Percentiles rank a stretch among this genome's conserved stretches.
phyloP scores from a whole-genome alignment of 2,888 invertebrate genomes.

The Calameuta idolon region DNA sequence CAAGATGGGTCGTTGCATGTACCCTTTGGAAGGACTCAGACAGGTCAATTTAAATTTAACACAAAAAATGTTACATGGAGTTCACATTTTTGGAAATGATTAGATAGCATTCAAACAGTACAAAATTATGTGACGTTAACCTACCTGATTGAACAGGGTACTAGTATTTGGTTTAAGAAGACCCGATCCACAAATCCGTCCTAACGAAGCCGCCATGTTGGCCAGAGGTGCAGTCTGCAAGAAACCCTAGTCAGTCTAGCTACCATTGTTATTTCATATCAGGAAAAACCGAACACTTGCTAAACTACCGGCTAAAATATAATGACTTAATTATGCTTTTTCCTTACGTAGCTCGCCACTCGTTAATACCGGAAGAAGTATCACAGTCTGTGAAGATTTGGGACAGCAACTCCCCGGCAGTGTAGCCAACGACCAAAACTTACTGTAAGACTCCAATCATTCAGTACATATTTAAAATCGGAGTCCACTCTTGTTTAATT shows the following conservation, averaged over 20 bases:
- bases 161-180: conserved; percentile 82
- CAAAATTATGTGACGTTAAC: conserved; percentile 44
- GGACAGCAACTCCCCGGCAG: neutral
- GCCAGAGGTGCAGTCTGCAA: conserved; percentile 62
- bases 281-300: neutral
- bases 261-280: neutral
- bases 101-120: neutral
- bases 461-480: neutral
- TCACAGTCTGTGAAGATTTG: neutral
- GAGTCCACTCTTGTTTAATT: neutral
- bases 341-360: neutral
- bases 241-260: conserved; percentile 42
- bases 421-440: neutral
- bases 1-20: conserved; percentile 29
- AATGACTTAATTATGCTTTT: neutral
- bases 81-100: neutral
- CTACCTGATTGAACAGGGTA: conserved; percentile 79
- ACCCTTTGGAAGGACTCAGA: neutral
- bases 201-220: conserved; percentile 90
- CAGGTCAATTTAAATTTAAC: neutral
- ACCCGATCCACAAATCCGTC: conserved; percentile 86
- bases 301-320: neutral
- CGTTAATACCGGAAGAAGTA: neutral
- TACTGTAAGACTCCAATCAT: neutral
- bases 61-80: neutral